Conservation (phyloP, 2,888 invertebrate genomes). For the Xylocampa areola region DNA sequence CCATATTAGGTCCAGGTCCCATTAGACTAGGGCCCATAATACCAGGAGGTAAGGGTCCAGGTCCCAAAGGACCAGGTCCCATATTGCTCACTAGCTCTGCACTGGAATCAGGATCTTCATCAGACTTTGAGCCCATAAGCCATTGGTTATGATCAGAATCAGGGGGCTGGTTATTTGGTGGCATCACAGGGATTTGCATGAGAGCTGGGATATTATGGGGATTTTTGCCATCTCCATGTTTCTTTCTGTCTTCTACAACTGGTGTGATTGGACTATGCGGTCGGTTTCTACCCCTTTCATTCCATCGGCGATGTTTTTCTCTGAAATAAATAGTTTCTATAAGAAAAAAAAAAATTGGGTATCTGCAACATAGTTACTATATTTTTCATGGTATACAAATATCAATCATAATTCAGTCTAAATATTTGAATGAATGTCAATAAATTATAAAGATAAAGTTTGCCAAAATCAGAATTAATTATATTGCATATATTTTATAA, state of each 20-base stretch:
- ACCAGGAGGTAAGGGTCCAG: conserved; percentile 61
- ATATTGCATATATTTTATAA: too few species aligned
- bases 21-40: conserved; percentile 60
- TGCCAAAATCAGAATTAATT: too few species aligned
- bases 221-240: conserved; percentile 64
- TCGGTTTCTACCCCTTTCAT: conserved; percentile 73
- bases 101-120: conserved; percentile 66
- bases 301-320: conserved; percentile 78
- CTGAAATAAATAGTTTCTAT: conserved; percentile 60
- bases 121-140: conserved; percentile 70
- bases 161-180: conserved; percentile 71
- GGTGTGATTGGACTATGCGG: conserved; percentile 75
- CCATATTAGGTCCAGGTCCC: conserved; percentile 55
- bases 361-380: neutral
- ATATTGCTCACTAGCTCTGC: conserved; percentile 57
- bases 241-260: conserved; percentile 74
- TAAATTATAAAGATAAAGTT: too few species aligned
- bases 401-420: too few species aligned
- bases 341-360: neutral
- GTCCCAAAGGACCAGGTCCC: conserved; percentile 54
- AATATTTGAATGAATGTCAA: too few species aligned
- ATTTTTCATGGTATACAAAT: too few species aligned
- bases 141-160: conserved; percentile 72
- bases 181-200: conserved; percentile 80
- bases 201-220: conserved; percentile 71